Percentiles rank a stretch among this genome's conserved stretches.
These are phyloP conservation scores for Polylopha cassiicola DNA, from an alignment of 2,888 invertebrate species.

Conservation along the genomic window DNA sequence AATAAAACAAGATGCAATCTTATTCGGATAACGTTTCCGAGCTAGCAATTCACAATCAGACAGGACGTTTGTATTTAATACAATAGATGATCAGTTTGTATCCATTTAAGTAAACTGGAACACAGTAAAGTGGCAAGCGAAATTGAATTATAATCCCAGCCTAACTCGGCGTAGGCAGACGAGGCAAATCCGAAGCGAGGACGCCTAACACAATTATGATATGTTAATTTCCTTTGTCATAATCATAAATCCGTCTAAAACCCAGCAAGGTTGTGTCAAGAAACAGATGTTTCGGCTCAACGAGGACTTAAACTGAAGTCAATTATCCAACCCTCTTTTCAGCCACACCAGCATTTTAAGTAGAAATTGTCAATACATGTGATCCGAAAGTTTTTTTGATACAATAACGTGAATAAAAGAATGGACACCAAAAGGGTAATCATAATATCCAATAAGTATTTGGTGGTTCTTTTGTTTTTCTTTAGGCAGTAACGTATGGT, in stretches of 20 bases:
- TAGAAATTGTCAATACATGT: slow-evolving; percentile 5
- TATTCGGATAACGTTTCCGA: too few species aligned
- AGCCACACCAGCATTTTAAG: slow-evolving; percentile 1
- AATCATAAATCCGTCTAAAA: slow-evolving; percentile 33
- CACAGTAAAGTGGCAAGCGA: slow-evolving; percentile 32
- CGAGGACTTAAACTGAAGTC: slow-evolving; percentile 22
- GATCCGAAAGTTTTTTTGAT: slow-evolving; percentile 6
- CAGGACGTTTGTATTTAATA: slow-evolving; percentile 5
- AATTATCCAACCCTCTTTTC: slow-evolving; percentile 17
- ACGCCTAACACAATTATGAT: slow-evolving; percentile 46
- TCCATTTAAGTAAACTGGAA: slow-evolving; percentile 13
- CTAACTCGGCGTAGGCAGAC: slow-evolving; percentile 39
- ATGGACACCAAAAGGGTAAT: slow-evolving; percentile 6
- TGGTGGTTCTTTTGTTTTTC: slow-evolving; percentile 15
- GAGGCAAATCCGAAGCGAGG: slow-evolving; percentile 46
- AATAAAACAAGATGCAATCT: too few species aligned
- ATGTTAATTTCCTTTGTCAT: slow-evolving; percentile 50
- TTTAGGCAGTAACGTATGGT: too few species aligned
- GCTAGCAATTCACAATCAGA: too few species aligned
- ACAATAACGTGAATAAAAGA: slow-evolving; percentile 8
- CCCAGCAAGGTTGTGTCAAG: slow-evolving; percentile 31
- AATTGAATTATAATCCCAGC: slow-evolving; percentile 49
- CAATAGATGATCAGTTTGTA: slow-evolving; percentile 9
- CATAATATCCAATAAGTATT: slow-evolving; percentile 3
- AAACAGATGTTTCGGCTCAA: slow-evolving; percentile 29